Evolutionary conservation across 2,888 invertebrate species (phyloP).

Genomic region (Campoletis raptor): DNA sequence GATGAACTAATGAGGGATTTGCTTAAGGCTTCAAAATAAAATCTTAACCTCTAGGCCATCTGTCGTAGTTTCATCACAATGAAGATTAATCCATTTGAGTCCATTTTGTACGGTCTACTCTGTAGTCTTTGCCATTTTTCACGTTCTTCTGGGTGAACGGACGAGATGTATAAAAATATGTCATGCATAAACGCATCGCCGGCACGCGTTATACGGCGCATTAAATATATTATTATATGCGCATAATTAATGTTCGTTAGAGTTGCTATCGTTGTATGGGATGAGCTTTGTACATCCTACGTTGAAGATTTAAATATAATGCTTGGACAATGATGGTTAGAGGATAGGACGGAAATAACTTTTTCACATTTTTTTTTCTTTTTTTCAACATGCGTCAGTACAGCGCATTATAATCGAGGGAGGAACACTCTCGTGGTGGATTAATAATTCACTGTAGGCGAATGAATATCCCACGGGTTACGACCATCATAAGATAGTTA

Average conservation of each 20-base stretch:
- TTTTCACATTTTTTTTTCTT: conserved; percentile 45
- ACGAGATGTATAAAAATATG: conserved; percentile 53
- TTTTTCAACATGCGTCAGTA: conserved; percentile 53
- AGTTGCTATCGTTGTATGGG: conserved; percentile 64
- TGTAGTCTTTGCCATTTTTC: conserved; percentile 37
- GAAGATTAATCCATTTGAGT: conserved; percentile 57
- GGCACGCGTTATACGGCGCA: conserved; percentile 12
- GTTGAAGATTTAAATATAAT: conserved; percentile 78
- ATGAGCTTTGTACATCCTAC: conserved; percentile 63
- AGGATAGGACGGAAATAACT: conserved; percentile 70
- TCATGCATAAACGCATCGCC: conserved; percentile 62
- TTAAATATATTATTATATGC: conserved; percentile 49
- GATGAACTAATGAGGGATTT: not conserved
- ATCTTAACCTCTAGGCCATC: conserved; percentile 16
- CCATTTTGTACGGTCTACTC: conserved; percentile 8
- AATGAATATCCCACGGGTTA: not conserved
- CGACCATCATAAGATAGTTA: not conserved
- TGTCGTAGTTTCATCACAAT: conserved; percentile 29
- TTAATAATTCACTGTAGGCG: conserved; percentile 58
- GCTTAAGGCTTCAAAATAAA: conserved; percentile 15
- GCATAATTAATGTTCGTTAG: conserved; percentile 73
- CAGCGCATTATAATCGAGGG: conserved; percentile 42
- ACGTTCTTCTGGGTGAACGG: conserved; percentile 42
- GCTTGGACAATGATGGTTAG: conserved; percentile 72
- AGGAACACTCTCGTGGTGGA: conserved; percentile 37